Base-by-base conservation (phyloP, 2,888 invertebrate species). In the Nudaria mundana region DNA sequence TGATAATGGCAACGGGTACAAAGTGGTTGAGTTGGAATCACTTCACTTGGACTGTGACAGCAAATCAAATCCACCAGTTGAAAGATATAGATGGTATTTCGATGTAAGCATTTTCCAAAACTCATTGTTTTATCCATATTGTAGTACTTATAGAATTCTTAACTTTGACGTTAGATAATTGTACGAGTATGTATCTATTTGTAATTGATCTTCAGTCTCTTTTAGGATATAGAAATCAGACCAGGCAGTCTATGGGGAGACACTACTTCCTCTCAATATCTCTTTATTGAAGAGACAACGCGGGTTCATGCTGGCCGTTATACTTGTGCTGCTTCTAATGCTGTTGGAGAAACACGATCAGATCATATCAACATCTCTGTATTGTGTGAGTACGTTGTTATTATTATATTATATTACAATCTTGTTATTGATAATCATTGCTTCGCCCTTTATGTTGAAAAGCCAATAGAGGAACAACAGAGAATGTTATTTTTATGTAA, bases 21-120 rank as follows among this genome's bases (percentile, higher is more conserved):
- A 81, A 43, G 78, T 84, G 30, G 76, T 82, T 2, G 89, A 89
- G 53, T 66, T 89, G 48, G 84, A 88, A 45, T 66, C 76, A 2
- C 48, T 89, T 29, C 78, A 76, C 36, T 61, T 89, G 37, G 75
- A 81, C 39, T 89, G 89, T 49, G 86, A 87, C 48, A 76, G 75
- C 22, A 72, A 68, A 51, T 84, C 89, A 38, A 89, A 89, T 56
- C 89, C 89, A 8, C 81, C 86, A 0, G 80, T 81, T n/a, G 71
- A 76, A 10, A 71, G 59, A 37, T 76, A 78, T 51, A 72, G 48
- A 14, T 88, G 88, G 88, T 87, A 79, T 63, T 87, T 77, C 64
- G 84, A 88, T 71, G 88, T 88, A 56, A 84, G 86, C 75, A 3
- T 11, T 3, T 5, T n/a, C n/a, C n/a, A n/a, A n/a, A n/a, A n/a